phyloP scores from a whole-genome alignment of 2,797 vertebrate species.

The Falco berigora region DNA sequence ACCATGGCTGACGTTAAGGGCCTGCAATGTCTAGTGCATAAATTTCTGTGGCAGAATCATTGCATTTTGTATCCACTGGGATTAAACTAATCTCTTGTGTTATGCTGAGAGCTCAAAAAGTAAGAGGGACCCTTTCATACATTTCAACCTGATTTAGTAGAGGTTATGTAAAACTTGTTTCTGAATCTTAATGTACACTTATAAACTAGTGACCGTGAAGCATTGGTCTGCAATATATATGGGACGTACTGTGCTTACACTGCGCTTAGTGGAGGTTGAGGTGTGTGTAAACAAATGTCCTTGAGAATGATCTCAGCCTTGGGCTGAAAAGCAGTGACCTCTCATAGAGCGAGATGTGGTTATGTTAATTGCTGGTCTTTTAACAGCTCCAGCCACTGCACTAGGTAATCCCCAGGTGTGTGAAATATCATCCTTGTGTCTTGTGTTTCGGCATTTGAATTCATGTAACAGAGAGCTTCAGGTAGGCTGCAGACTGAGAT shows the following conservation, averaged over 20 bases:
- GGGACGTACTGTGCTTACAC: not conserved
- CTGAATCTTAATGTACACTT: not conserved
- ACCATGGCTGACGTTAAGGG: not conserved
- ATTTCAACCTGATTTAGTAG: not conserved
- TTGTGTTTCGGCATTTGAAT: not conserved
- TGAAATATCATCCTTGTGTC: slow-evolving; percentile 38
- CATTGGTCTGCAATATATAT: not conserved
- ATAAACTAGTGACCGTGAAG: not conserved
- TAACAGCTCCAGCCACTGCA: not conserved
- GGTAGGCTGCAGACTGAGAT: not conserved
- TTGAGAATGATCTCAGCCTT: slow-evolving; percentile 1
- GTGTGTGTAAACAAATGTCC: not conserved
- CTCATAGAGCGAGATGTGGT: not conserved
- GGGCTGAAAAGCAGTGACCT: not conserved
- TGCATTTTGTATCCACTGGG: not conserved
- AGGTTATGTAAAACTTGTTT: not conserved
- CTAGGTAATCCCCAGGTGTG: not conserved
- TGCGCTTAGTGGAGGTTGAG: not conserved
- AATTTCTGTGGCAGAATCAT: slow-evolving; percentile 4
- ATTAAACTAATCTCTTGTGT: slow-evolving; percentile 21
- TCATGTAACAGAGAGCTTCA: not conserved
- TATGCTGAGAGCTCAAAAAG: not conserved
- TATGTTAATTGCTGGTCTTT: slow-evolving; percentile 36
- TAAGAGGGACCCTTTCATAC: not conserved
- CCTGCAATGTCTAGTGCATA: not conserved